Evolutionary conservation across 2,797 vertebrate genomes (phyloP).

Genomic region (Catamblyrhynchus diadema): DNA sequence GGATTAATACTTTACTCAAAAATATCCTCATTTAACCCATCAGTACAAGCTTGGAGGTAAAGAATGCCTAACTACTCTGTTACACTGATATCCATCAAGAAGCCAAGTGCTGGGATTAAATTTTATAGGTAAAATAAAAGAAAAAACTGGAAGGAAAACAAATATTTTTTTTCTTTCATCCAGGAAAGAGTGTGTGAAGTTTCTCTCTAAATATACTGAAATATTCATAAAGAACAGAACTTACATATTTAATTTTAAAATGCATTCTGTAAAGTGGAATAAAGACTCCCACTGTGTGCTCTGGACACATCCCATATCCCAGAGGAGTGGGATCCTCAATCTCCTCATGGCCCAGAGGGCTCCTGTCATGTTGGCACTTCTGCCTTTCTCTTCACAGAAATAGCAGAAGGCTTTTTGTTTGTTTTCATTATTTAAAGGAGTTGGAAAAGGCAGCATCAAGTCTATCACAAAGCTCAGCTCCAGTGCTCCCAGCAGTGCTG

Average conservation of each 20-base stretch:
- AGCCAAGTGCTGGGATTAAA: background rate
- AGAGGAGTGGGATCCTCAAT: background rate
- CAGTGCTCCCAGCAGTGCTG: background rate
- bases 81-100: background rate
- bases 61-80: background rate
- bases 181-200: background rate
- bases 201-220: background rate
- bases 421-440: background rate
- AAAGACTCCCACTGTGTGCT: background rate
- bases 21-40: background rate
- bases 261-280: background rate
- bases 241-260: background rate
- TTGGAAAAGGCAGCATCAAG: background rate
- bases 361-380: background rate
- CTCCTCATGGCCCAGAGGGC: accelerated
- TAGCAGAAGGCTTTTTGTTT: background rate
- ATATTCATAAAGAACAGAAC: background rate
- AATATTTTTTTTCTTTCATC: background rate
- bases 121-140: background rate
- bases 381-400: background rate
- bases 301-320: background rate
- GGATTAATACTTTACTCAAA: background rate
- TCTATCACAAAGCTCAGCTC: background rate
- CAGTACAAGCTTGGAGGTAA: background rate
- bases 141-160: background rate